A percentile compares a stretch with the other conserved stretches of the same genome.
phyloP scores from a whole-genome alignment of 1,140 invertebrate genomes.

The Colletes gigas region DNA sequence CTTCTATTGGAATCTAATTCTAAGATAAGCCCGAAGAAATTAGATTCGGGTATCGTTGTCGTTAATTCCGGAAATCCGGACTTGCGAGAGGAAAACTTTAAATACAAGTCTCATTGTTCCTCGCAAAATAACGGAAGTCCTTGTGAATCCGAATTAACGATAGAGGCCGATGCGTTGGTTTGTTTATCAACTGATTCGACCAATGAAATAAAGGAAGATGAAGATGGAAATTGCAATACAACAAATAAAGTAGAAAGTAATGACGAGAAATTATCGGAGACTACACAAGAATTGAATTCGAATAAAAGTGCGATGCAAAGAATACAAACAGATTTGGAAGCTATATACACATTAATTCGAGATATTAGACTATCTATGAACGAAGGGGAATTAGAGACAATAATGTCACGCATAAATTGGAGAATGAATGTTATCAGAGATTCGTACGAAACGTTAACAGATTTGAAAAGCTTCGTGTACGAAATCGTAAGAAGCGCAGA shows the following conservation, averaged over 20 bases:
- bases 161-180: not conserved
- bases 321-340: slow-evolving; percentile 68
- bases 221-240: slow-evolving; percentile 26
- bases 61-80: slow-evolving; percentile 67
- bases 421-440: slow-evolving; percentile 67
- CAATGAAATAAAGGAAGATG: not conserved
- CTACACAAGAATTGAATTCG: not conserved
- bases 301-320: slow-evolving; percentile 56
- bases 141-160: not conserved
- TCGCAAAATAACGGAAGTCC: not conserved
- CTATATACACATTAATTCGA: slow-evolving; percentile 64
- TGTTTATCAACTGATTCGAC: too few relatives aligned
- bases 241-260: not conserved
- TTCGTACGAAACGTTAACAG: slow-evolving; percentile 60
- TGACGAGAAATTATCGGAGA: not conserved
- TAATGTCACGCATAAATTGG: slow-evolving; percentile 63
- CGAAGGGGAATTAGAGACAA: slow-evolving; percentile 63
- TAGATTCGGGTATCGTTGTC: slow-evolving; percentile 75
- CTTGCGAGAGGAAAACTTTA: slow-evolving; percentile 13
- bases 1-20: slow-evolving; percentile 64
- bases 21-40: slow-evolving; percentile 59
- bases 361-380: slow-evolving; percentile 62
- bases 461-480: slow-evolving; percentile 67
- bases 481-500: slow-evolving; percentile 73
- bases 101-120: slow-evolving; percentile 2